Percentiles rank a stretch among this genome's conserved stretches.
These are phyloP conservation scores for Uloborus plumipes DNA, from an alignment of 2,888 invertebrate species.

Conservation along the genomic window DNA sequence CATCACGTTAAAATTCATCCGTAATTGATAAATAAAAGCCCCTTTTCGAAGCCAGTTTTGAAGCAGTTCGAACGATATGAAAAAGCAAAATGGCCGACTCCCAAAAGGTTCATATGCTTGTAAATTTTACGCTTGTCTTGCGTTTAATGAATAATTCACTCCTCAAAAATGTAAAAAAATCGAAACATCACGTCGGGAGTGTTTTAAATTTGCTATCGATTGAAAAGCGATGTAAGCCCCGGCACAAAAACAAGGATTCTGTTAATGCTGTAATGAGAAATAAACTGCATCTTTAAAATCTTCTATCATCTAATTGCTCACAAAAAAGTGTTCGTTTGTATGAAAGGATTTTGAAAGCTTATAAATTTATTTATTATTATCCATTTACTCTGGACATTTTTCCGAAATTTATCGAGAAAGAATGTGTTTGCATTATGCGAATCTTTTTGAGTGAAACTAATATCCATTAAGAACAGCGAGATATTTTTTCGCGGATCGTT, in stretches of 20 bases:
- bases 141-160: conserved; percentile 8
- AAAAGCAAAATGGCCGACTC: conserved; percentile 3
- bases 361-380: background rate
- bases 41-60: conserved; percentile 9
- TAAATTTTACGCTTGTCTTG: conserved; percentile 19
- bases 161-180: conserved; percentile 1
- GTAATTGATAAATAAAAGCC: conserved; percentile 57
- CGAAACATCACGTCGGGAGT: background rate
- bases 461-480: too few species aligned
- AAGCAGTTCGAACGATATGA: conserved; percentile 17
- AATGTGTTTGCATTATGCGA: too few species aligned
- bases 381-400: too few species aligned
- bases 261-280: conserved; percentile 4
- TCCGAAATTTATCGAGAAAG: too few species aligned
- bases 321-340: background rate
- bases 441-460: too few species aligned
- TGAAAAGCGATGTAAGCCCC: background rate
- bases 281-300: conserved; percentile 1
- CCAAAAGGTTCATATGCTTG: background rate
- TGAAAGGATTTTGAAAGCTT: conserved; percentile 2
- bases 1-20: conserved; percentile 5
- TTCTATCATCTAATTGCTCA: background rate
- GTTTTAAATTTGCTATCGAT: conserved; percentile 8
- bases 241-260: background rate
- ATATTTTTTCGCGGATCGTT: too few species aligned